Base-by-base conservation (phyloP, 2,113 vertebrate species). In the Mesitornis unicolor region DNA sequence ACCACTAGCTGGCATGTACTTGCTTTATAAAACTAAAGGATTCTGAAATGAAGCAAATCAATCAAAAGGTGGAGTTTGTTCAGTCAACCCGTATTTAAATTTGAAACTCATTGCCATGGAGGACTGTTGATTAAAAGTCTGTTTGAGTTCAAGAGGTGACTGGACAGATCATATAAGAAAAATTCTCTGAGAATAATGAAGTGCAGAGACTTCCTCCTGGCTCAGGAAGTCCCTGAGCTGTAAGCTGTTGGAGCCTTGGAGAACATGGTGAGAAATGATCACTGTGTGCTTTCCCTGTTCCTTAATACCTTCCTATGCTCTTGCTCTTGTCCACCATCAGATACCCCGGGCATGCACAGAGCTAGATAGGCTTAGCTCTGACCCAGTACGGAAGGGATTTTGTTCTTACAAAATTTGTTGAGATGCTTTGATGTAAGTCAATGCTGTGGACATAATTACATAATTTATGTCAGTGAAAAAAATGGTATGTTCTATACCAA, bases 281-380 rank as follows among this genome's bases (percentile, higher is more conserved):
- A 0, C 11, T 57, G 21, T 61, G 5, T 81, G 33, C 38, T 91
- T 74, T 67, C 36, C 21, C 10, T 48, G 36, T 9, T 80, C 42
- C 19, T 57, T 84, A 90, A 65, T 57, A 53, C 40, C 40, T 53
- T 77, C 50, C 19, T n/a, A 21, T 0, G 0, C 11, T 28, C n/a
- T 50, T 48, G 9, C 21, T 77, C 80, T 86, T 61, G 26, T 35
- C 38, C 20, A 33, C n/a, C 35, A 16, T 16, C 71, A 65, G 45
- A 68, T 17, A 36, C 3, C 11, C 10, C 4, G 3, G 14, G 7
- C 40, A 48, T 0, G 0, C 22, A 13, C 42, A 48, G 54, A 59
- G 31, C 19, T 45, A n/a, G 29, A n/a, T 17, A 65, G 36, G n/a
- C 17, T 60, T 70, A 29, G 13, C 14, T 88, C 8, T 80, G 71